Percentiles rank a stretch among this genome's conserved stretches.
phyloP scores from a whole-genome alignment of 2,888 invertebrate species.

The Mythimna ferrago region DNA sequence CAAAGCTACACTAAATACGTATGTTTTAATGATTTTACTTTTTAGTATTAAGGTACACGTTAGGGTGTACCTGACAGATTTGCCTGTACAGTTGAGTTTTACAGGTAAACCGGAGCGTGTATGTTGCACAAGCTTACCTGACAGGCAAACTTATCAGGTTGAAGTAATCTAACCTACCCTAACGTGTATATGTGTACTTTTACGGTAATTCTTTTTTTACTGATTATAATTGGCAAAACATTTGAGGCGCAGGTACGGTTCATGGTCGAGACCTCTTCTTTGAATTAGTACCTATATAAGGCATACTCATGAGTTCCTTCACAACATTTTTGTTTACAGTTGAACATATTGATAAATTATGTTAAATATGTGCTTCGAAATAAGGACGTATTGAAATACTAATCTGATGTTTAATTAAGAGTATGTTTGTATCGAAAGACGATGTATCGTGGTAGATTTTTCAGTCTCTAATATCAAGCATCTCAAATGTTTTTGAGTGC shows the following conservation, averaged over 20 bases:
- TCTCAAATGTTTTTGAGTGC: not conserved
- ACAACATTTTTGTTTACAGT: constrained; percentile 1
- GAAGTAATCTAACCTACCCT: too few species aligned
- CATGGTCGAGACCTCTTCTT: not conserved
- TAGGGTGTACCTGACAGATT: too few species aligned
- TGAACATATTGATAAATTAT: constrained; percentile 23
- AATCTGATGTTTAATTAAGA: not conserved
- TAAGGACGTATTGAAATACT: not conserved
- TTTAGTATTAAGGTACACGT: too few species aligned
- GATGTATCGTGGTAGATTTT: too few species aligned
- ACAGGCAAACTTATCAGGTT: too few species aligned
- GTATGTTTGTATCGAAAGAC: too few species aligned
- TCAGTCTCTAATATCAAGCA: too few species aligned
- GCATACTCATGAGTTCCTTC: not conserved
- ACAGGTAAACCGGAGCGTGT: too few species aligned
- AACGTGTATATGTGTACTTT: too few species aligned
- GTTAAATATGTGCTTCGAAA: constrained; percentile 5
- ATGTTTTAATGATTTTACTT: not conserved
- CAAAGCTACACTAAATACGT: not conserved
- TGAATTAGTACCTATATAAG: not conserved
- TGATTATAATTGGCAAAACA: not conserved
- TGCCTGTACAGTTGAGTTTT: too few species aligned
- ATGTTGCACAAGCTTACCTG: too few species aligned
- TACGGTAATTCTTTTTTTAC: not conserved
- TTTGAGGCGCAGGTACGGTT: not conserved